phyloP scores from a whole-genome alignment of 2,888 invertebrate species.

The Pogonocherus hispidulus region DNA sequence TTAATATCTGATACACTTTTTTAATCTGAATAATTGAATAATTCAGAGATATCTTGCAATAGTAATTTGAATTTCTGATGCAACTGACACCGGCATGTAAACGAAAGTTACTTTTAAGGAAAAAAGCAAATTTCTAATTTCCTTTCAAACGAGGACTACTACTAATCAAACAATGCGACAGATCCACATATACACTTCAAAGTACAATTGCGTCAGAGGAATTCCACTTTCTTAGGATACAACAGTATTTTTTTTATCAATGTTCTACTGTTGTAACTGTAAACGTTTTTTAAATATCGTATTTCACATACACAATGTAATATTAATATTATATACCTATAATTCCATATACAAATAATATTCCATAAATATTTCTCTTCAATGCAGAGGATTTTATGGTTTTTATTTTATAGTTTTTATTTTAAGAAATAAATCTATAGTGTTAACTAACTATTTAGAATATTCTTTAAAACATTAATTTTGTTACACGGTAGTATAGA shows the following conservation, averaged over 20 bases:
- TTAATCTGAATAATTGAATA: background rate
- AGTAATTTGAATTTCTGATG: background rate
- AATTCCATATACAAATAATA: background rate
- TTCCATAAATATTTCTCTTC: no score
- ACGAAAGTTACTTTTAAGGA: conserved; percentile 45
- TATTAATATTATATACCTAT: background rate
- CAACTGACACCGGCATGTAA: conserved; percentile 26
- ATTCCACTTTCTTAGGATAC: conserved; percentile 54
- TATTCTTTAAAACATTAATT: no score
- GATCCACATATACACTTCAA: conserved; percentile 43
- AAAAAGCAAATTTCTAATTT: conserved; percentile 56
- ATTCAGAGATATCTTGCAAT: background rate
- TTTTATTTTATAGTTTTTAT: no score
- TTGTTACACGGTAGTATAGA: no score
- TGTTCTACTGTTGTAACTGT: conserved; percentile 1
- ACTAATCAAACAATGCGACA: conserved; percentile 58
- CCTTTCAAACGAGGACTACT: conserved; percentile 55
- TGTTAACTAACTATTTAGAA: no score
- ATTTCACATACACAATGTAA: conserved; percentile 5
- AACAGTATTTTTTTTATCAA: background rate
- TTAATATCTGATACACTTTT: background rate
- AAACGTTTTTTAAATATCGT: background rate
- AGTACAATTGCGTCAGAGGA: conserved; percentile 43
- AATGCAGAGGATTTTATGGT: no score
- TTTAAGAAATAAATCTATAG: no score